Evolutionary conservation across 2,113 vertebrate species (phyloP).

Genomic region (Cettia cetti): DNA sequence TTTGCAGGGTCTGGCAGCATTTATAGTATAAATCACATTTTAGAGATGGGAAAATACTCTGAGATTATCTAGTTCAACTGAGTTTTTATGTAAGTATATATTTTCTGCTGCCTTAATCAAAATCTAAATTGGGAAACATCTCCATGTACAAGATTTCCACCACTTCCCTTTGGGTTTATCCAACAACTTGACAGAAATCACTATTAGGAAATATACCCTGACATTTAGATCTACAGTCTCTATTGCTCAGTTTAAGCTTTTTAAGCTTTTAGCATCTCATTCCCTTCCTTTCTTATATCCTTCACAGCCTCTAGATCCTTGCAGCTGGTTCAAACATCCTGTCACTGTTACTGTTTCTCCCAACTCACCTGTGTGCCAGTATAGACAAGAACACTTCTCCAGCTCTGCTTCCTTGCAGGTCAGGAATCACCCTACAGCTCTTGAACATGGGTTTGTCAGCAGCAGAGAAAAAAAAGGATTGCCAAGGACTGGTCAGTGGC

Average conservation of each 20-base stretch:
- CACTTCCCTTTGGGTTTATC: conserved; percentile 18
- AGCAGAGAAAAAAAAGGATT: neutral
- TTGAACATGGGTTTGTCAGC: neutral
- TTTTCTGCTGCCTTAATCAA: conserved; percentile 25
- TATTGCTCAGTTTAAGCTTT: neutral
- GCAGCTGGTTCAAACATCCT: neutral
- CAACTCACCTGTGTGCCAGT: neutral
- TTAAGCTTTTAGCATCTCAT: neutral
- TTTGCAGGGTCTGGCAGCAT: conserved; percentile 31
- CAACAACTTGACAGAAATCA: conserved; percentile 14
- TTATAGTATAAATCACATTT: conserved; percentile 44
- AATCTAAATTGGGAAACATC: conserved; percentile 13
- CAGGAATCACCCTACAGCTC: neutral
- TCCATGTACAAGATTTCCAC: neutral
- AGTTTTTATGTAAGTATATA: neutral
- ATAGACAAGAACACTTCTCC: neutral
- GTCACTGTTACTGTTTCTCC: neutral
- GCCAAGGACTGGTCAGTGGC: neutral
- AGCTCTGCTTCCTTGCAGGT: neutral
- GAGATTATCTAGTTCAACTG: conserved; percentile 15
- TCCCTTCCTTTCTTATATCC: neutral
- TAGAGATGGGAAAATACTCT: conserved; percentile 36
- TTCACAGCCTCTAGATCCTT: neutral
- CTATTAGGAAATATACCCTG: conserved; percentile 18
- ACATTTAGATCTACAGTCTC: neutral